Evolutionary conservation across 2,888 invertebrate genomes (phyloP).

Genomic region (Pristionchus arcanus): DNA sequence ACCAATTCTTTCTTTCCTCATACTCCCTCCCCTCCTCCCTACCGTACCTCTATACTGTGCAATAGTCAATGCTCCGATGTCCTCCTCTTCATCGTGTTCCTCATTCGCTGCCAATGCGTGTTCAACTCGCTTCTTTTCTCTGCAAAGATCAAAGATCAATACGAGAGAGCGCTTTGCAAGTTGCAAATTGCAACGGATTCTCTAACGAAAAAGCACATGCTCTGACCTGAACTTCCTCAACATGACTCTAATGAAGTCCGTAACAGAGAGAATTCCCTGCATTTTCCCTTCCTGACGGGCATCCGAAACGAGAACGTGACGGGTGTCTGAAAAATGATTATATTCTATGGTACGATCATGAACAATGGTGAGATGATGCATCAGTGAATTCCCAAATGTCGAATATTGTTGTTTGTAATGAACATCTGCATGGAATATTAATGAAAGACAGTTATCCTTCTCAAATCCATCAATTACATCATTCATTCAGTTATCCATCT

Average conservation of each 20-base stretch:
- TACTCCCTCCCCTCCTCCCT: constrained; percentile 23
- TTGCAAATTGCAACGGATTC: no score
- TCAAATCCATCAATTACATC: neutral
- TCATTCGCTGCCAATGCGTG: constrained; percentile 21
- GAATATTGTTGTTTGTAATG: neutral
- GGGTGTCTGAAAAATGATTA: constrained; percentile 61
- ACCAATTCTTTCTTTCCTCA: no score
- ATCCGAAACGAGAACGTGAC: constrained; percentile 70
- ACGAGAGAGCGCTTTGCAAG: neutral
- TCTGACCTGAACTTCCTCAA: constrained; percentile 72
- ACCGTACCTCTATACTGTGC: constrained; percentile 65
- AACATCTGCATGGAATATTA: neutral
- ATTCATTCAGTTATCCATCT: no score
- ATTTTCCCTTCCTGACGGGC: constrained; percentile 61
- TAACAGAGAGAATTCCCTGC: constrained; percentile 93
- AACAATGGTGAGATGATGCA: neutral
- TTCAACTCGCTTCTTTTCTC: constrained; percentile 53
- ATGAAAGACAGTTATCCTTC: neutral
- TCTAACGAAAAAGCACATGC: no score
- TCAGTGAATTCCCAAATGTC: neutral
- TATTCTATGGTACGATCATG: neutral
- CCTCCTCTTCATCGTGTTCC: constrained; percentile 57
- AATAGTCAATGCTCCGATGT: constrained; percentile 68
- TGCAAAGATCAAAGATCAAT: constrained; percentile 7
- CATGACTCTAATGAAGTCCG: constrained; percentile 98